These are phyloP conservation scores for Melanerpes formicivorus DNA, from an alignment of 2,113 vertebrate genomes.

Conservation along the genomic window DNA sequence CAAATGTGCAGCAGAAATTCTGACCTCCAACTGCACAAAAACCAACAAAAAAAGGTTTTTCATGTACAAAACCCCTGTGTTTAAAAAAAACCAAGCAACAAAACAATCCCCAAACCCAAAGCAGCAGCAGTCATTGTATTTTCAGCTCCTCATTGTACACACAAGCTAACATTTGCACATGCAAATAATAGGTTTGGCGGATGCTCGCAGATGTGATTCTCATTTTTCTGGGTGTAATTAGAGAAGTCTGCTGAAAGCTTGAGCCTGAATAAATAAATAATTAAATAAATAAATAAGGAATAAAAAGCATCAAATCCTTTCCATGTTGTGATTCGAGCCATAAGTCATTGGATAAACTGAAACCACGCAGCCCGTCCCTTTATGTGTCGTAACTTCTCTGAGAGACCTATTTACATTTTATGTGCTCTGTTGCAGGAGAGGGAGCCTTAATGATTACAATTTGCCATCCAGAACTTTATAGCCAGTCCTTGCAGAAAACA, in stretches of 20 bases:
- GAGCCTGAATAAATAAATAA: background rate
- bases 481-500: conserved; percentile 79
- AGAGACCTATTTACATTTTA: conserved; percentile 69
- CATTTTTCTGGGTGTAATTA: conserved; percentile 64
- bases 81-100: background rate
- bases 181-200: conserved; percentile 16
- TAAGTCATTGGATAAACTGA: conserved; percentile 66
- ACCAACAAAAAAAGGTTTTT: background rate
- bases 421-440: conserved; percentile 73
- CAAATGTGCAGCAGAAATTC: background rate
- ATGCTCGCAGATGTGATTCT: conserved; percentile 57
- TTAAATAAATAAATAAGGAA: background rate
- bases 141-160: background rate
- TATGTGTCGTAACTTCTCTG: conserved; percentile 51
- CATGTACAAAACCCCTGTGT: background rate
- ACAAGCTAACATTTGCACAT: conserved; percentile 17
- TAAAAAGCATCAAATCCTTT: conserved; percentile 25
- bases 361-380: conserved; percentile 53
- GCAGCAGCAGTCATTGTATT: background rate
- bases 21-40: background rate
- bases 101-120: background rate
- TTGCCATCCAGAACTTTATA: conserved; percentile 82
- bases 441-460: conserved; percentile 80
- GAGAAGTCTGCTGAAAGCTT: conserved; percentile 62
- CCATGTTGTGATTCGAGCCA: conserved; percentile 57